A percentile compares a stretch with the other conserved stretches of the same genome.
phyloP scores from a whole-genome alignment of 2,113 vertebrate species.

The Gymnogyps californianus region DNA sequence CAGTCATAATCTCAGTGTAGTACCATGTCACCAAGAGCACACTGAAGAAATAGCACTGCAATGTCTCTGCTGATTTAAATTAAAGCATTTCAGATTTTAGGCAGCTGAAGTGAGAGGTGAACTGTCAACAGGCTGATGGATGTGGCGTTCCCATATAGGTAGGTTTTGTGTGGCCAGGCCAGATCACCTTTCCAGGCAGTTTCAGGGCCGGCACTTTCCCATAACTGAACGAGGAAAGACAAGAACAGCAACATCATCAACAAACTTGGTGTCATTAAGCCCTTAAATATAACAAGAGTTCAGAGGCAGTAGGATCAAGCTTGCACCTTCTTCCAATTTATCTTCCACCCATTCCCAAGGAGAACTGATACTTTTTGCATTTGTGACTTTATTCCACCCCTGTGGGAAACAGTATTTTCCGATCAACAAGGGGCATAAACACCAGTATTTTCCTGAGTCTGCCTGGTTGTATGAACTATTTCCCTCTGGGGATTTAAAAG shows the following conservation, averaged over 20 bases:
- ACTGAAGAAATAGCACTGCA: background rate
- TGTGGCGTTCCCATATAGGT: fast-evolving
- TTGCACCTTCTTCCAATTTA: background rate
- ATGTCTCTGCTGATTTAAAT: background rate
- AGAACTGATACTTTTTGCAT: background rate
- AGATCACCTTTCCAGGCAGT: background rate
- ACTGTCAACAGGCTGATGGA: background rate
- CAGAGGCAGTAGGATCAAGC: background rate
- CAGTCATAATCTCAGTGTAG: too few relatives aligned
- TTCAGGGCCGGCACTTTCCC: background rate
- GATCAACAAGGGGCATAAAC: background rate
- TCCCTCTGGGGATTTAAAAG: background rate
- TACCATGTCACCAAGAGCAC: background rate
- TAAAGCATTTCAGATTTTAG: background rate
- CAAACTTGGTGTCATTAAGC: background rate
- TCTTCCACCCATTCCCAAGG: background rate
- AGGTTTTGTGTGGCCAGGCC: background rate
- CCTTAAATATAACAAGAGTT: background rate
- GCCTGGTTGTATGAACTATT: background rate
- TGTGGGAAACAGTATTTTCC: background rate
- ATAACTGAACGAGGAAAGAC: background rate
- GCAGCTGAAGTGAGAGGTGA: background rate
- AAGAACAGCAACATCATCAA: background rate
- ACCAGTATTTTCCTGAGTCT: fast-evolving
- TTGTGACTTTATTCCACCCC: background rate